Conservation (phyloP, 2,113 vertebrate genomes). For the Ursus arctos region DNA sequence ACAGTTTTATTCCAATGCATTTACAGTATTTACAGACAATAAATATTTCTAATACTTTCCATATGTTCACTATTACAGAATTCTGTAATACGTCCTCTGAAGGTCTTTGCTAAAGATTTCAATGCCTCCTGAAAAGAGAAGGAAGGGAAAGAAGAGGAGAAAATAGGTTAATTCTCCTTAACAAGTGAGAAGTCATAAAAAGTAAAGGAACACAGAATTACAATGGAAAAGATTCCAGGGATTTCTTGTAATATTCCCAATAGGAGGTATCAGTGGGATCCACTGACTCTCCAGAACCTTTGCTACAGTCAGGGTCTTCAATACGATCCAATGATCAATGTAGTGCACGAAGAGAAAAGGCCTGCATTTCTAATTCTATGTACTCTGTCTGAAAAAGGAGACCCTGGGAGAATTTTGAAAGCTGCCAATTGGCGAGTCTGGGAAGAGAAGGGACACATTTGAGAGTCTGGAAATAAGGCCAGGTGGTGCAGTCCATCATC, state of each 20-base stretch:
- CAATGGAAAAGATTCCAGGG: background rate
- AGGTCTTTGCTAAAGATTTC: conserved; percentile 84
- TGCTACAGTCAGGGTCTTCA: background rate
- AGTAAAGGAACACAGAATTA: background rate
- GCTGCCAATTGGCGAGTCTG: background rate
- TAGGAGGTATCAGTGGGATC: background rate
- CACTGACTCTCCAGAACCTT: background rate
- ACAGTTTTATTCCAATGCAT: conserved; percentile 88
- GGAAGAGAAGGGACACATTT: background rate
- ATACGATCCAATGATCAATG: background rate
- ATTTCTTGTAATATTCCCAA: background rate
- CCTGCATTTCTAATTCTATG: background rate
- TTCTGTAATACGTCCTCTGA: conserved; percentile 88
- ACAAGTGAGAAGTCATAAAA: conserved; percentile 20
- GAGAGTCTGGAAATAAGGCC: background rate
- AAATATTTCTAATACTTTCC: conserved; percentile 92
- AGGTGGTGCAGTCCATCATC: background rate
- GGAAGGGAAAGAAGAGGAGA: conserved; percentile 43
- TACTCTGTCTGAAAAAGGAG: background rate
- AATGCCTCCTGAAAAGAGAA: conserved; percentile 87
- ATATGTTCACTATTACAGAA: conserved; percentile 91
- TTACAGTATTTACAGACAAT: conserved; percentile 93
- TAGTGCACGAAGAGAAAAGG: background rate
- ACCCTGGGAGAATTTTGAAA: background rate
- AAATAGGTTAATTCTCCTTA: conserved; percentile 68